Evolutionary conservation across 2,113 vertebrate genomes (phyloP).

Genomic region (Ammodytes dubius): DNA sequence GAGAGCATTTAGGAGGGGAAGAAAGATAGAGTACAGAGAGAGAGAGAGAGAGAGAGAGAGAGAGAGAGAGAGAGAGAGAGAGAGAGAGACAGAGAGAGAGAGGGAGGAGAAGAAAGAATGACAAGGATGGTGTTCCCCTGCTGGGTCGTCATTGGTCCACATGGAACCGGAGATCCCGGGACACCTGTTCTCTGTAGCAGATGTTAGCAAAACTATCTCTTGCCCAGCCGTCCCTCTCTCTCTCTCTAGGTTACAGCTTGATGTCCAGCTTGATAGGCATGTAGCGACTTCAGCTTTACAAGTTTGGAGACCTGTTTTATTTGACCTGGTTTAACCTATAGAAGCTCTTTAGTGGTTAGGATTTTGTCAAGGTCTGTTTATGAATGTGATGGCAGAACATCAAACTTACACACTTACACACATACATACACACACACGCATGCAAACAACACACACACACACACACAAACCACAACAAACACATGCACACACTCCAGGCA

Average conservation of each 20-base stretch:
- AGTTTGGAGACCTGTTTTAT: slow-evolving; percentile 6
- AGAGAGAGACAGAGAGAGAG: slow-evolving; percentile 11
- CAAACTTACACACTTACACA: neutral
- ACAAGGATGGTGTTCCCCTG: slow-evolving; percentile 53
- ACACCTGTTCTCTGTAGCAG: slow-evolving; percentile 79
- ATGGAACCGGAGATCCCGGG: slow-evolving; percentile 50
- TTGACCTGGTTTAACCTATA: slow-evolving; percentile 13
- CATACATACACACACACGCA: neutral
- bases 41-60: slow-evolving; percentile 27
- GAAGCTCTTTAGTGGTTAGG: neutral
- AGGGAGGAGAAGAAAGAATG: slow-evolving; percentile 25
- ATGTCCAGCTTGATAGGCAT: neutral
- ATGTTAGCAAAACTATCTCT: slow-evolving; percentile 62
- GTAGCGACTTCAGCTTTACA: neutral
- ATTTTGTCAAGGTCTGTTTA: slow-evolving; percentile 27
- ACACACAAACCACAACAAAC: slow-evolving; percentile 16
- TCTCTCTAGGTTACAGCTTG: neutral
- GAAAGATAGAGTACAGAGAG: slow-evolving; percentile 7
- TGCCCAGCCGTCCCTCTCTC: slow-evolving; percentile 18
- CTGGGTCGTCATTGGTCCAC: slow-evolving; percentile 45
- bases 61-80: slow-evolving; percentile 15
- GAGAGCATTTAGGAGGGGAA: slow-evolving; percentile 27
- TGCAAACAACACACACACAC: slow-evolving; percentile 7
- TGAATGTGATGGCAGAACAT: neutral
- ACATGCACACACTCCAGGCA: neutral